Conservation (phyloP, 1,140 invertebrate genomes). For the Triops longicaudatus region DNA sequence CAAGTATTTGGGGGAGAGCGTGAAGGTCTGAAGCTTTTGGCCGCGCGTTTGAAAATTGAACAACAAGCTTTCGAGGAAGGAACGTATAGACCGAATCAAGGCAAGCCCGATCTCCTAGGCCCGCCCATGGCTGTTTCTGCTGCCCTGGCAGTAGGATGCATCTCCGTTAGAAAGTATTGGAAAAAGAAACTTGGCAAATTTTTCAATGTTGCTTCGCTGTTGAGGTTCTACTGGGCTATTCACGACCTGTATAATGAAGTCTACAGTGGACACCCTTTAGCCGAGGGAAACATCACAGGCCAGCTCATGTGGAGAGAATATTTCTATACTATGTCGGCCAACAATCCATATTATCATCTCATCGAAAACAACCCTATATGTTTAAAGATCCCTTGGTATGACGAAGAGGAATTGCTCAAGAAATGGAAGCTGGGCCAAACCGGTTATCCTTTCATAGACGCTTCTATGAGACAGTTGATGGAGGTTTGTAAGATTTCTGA, state of each 20-base stretch:
- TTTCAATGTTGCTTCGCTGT: not conserved
- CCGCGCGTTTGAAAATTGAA: conserved; percentile 41
- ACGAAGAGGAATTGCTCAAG: conserved; percentile 51
- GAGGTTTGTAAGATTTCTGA: conserved; percentile 45
- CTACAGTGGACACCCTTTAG: conserved; percentile 40
- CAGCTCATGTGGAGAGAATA: conserved; percentile 68
- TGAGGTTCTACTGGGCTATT: conserved; percentile 53
- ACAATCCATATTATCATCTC: conserved; percentile 60
- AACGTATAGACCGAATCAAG: conserved; percentile 56
- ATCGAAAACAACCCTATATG: conserved; percentile 62
- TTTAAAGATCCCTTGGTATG: conserved; percentile 61
- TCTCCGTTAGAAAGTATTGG: conserved; percentile 50
- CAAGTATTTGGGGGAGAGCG: conserved; percentile 52
- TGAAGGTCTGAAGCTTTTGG: conserved; percentile 51
- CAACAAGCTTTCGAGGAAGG: conserved; percentile 49
- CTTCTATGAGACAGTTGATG: conserved; percentile 62
- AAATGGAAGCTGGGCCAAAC: conserved; percentile 60
- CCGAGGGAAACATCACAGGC: conserved; percentile 47
- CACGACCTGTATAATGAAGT: conserved; percentile 52
- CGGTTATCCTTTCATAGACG: conserved; percentile 71
- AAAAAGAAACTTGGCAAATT: conserved; percentile 38
- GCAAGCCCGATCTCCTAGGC: conserved; percentile 55
- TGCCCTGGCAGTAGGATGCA: conserved; percentile 47
- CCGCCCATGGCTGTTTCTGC: conserved; percentile 58
- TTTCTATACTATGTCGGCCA: conserved; percentile 60